Percentiles rank a stretch among this genome's conserved stretches.
Evolutionary conservation across 2,797 vertebrate species (phyloP).

Genomic region (Dicrostonyx torquatus): DNA sequence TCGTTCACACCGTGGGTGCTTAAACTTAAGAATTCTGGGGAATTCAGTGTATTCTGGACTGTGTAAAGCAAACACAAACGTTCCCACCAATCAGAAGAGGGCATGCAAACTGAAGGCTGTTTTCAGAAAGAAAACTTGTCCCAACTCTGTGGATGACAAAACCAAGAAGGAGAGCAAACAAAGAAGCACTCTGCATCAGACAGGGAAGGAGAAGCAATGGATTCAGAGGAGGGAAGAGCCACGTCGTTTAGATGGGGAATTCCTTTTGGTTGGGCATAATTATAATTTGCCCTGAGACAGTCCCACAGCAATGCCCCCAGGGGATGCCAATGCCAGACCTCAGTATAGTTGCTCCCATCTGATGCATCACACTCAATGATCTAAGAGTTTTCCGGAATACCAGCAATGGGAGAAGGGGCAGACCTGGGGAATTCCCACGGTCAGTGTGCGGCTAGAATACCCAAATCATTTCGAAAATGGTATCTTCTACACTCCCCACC

Average conservation of each 20-base stretch:
- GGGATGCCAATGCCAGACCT: neutral
- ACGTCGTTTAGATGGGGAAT: neutral
- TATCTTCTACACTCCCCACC: neutral
- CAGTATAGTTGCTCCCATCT: neutral
- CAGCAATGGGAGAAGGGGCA: neutral
- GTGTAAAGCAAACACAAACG: neutral
- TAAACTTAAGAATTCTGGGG: neutral
- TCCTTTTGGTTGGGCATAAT: slow-evolving; percentile 4
- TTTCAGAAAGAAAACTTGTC: neutral
- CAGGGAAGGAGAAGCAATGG: neutral
- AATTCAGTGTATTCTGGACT: neutral
- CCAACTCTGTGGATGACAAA: neutral
- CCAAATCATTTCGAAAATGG: neutral
- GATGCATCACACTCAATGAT: neutral
- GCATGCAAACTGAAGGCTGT: neutral
- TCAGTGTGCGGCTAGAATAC: neutral
- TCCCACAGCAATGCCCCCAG: neutral
- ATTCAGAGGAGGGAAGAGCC: too few species aligned
- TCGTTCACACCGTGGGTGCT: neutral
- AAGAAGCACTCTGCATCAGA: neutral
- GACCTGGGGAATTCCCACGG: neutral
- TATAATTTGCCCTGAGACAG: neutral
- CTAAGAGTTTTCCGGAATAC: neutral
- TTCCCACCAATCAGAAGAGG: neutral
- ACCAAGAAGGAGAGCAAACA: neutral